Evolutionary conservation across 2,797 vertebrate species (phyloP), one percentile per base, ranked within the genome.

Genomic region (Heliangelus exortis): DNA sequence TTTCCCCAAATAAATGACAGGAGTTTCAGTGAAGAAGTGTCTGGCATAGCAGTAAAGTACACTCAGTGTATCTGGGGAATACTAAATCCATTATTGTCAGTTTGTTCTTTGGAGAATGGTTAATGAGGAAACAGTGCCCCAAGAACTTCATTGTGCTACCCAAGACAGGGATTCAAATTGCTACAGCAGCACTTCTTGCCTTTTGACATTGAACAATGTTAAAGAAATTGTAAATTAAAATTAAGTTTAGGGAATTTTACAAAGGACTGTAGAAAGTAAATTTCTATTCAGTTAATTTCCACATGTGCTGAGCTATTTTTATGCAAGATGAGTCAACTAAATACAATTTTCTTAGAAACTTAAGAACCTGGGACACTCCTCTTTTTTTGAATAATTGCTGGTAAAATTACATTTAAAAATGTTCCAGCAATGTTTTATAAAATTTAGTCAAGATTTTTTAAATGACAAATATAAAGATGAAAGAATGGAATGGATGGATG

Each of bases 81-180:
- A 79, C 85, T 88, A 96, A 96, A 96, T 96, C 93, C 68, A 72
- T 95, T 95, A 91, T 90, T 95, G 93, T 96, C 91, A 93, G 95
- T 96, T 88, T 83, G 92, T 84, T 95, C 94, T 90, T 95, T 94
- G 68, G 89, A 95, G 89, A 95, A 77, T 33, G 76, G 88, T 29
- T 94, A 95, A 96, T 77, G 88, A 96, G 91, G 90, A 83, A 91
- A 75, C 89, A 19, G 20, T 69, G 81, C 72, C 74, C 78, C n/a
- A 53, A 92, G 92, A 91, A 74, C 39, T 51, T 28, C 67, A 50
- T 39, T 91, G 79, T 87, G 51, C 66, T 88, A 92, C 69, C 62
- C 53, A 77, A 75, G 84, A 47, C 62, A 87, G 75, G 94, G 53
- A 95, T 84, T 93, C 83, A 94, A 95, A 87, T 89, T 65, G n/a